Conservation (phyloP, 2,113 vertebrate species). For the Phylloscopus trochilus region DNA sequence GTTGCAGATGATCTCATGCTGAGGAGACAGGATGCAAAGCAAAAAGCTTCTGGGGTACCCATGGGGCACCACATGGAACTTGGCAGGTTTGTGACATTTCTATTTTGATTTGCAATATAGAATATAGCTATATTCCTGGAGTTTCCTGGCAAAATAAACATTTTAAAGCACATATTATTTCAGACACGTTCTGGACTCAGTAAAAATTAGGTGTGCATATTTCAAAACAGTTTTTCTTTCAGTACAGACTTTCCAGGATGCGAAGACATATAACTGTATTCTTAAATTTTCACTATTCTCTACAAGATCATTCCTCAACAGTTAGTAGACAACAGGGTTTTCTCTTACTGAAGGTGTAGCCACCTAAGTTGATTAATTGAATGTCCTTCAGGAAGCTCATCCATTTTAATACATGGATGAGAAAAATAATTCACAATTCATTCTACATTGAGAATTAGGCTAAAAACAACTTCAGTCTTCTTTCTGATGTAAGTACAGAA, state of each 20-base stretch:
- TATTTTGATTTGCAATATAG: not conserved
- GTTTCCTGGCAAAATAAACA: not conserved
- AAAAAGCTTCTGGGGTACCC: not conserved
- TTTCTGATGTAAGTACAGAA: not conserved
- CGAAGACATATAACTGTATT: fast-evolving
- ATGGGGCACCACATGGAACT: fast-evolving
- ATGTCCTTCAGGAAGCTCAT: not conserved
- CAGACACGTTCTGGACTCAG: not conserved
- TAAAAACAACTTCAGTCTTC: not conserved
- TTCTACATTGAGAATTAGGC: not conserved
- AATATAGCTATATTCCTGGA: not conserved
- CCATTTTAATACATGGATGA: not conserved
- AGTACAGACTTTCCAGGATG: not conserved
- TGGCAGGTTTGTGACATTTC: not conserved
- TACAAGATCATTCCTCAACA: not conserved
- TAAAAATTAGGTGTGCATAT: not conserved
- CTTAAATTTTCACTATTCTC: not conserved
- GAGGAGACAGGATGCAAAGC: not conserved
- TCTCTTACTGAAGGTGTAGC: not conserved
- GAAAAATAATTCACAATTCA: not conserved
- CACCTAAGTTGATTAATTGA: not conserved
- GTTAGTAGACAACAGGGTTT: not conserved
- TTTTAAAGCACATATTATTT: not conserved
- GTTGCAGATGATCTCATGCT: not conserved
- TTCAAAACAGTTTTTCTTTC: not conserved